A percentile compares a stretch with the other conserved stretches of the same genome.
phyloP scores from a whole-genome alignment of 2,888 invertebrate species.

The Brachylomia viminalis region DNA sequence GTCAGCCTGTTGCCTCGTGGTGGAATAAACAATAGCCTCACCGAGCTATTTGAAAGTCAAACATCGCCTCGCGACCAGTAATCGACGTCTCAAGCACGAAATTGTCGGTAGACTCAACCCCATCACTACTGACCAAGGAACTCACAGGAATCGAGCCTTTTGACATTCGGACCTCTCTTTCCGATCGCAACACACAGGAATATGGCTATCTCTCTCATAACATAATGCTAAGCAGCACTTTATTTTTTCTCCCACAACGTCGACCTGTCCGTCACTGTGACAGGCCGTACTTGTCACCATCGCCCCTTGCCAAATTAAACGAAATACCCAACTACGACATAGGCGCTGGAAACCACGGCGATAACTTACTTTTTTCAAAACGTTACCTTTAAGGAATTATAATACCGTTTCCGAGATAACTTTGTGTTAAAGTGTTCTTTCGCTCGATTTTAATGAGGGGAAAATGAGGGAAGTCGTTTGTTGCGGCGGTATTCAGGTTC shows the following conservation, averaged over 20 bases:
- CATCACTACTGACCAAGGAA: slow-evolving; percentile 77
- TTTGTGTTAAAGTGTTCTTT: slow-evolving; percentile 74
- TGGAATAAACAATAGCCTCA: slow-evolving; percentile 80
- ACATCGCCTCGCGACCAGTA: slow-evolving; percentile 77
- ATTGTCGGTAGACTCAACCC: slow-evolving; percentile 75
- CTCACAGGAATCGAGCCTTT: slow-evolving; percentile 73
- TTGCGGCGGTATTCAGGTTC: slow-evolving; percentile 75
- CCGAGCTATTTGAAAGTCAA: slow-evolving; percentile 83
- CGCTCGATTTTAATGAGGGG: slow-evolving; percentile 75
- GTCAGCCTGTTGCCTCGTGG: slow-evolving; percentile 77
- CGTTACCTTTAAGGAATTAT: slow-evolving; percentile 76
- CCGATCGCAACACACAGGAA: slow-evolving; percentile 49
- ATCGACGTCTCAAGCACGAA: slow-evolving; percentile 85
- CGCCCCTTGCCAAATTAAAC: slow-evolving; percentile 83
- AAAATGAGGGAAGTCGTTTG: slow-evolving; percentile 79
- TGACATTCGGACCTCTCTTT: slow-evolving; percentile 73
- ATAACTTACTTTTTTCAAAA: slow-evolving; percentile 75
- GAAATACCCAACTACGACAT: slow-evolving; percentile 78
- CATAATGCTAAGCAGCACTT: slow-evolving; percentile 75
- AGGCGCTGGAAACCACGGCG: slow-evolving; percentile 74
- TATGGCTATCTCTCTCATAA: slow-evolving; percentile 68
- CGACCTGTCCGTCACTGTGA: slow-evolving; percentile 76
- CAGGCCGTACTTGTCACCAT: slow-evolving; percentile 80
- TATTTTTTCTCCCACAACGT: slow-evolving; percentile 76
- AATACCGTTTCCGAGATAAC: slow-evolving; percentile 73